Base-by-base conservation (phyloP, 2,113 vertebrate species). In the Haemorhous mexicanus region DNA sequence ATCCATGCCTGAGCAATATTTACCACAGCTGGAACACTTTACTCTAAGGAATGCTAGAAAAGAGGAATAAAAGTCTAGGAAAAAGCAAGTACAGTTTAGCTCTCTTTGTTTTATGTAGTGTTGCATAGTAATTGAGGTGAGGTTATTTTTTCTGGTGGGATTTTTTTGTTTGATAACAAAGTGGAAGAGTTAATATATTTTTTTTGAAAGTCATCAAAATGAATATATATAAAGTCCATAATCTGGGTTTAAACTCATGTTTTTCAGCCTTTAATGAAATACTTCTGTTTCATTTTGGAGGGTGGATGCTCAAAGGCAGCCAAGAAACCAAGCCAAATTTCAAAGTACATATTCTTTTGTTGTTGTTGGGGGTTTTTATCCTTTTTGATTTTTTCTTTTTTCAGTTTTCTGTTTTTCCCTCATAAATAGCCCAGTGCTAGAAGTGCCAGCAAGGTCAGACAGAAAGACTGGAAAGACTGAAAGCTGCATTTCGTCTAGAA, bases 141-240 rank as follows among this genome's bases (percentile, higher is more conserved):
- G 6, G 7, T 3, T 9, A n/a, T 4, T 53, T 69, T 63, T 72
- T 33, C 5, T 37, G 7, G 0, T 13, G 13, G 2, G 1, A 22
- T 58, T 66, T 52, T 28, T 39, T 49, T 44, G 14, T 49, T 91
- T 93, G n/a, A 49, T 16, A 21, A 16, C 19, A 82, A 82, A 80
- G 20, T 63, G 23, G 32, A 68, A 69, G 66, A 63, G 32, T 53
- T 37, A 12, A 59, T 63, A 59, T 63, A 46, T 3, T 53, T 78
- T 7, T 70, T 72, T 82, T 35, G 39, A 33, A 75, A 82, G 27
- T 64, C 18, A 56, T 69, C 27, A 80, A 30, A 85, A 76, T 39
- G 8, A 44, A 64, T 37, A 11, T 39, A 43, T 16, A 3, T 14
- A 30, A 68, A 59, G 4, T 68, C 41, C 26, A 1, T 72, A 83